Evolutionary conservation across 2,113 vertebrate genomes (phyloP).

Genomic region (Calidris pugnax): DNA sequence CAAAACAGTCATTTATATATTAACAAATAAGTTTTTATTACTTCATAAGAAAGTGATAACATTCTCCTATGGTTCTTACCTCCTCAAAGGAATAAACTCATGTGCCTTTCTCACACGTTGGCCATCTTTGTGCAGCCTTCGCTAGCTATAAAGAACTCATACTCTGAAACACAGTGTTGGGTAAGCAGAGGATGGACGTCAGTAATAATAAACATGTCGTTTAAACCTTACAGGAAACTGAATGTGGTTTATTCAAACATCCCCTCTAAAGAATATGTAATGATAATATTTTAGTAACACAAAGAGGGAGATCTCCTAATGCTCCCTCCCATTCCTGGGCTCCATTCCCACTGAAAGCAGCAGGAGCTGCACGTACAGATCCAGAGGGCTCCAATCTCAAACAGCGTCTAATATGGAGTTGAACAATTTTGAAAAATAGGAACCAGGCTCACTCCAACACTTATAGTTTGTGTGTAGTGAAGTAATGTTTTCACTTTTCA

Average conservation of each 20-base stretch:
- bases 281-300: background rate
- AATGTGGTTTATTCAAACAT: background rate
- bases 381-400: background rate
- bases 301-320: background rate
- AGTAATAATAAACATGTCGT: background rate
- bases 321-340: background rate
- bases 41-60: background rate
- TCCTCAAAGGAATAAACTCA: background rate
- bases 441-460: background rate
- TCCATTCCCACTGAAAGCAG: background rate
- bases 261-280: slow-evolving; percentile 8
- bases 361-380: background rate
- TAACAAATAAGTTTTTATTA: background rate
- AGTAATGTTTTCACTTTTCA: background rate
- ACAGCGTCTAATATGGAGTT: background rate
- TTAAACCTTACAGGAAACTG: slow-evolving; percentile 7
- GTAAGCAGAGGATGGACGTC: background rate
- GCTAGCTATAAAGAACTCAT: background rate
- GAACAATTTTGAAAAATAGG: background rate
- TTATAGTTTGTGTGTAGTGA: background rate
- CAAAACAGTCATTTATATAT: background rate
- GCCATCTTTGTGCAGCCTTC: background rate
- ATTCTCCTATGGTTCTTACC: background rate
- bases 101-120: background rate
- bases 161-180: background rate